Conservation (phyloP, 2,888 invertebrate species). For the Macaria notata region DNA sequence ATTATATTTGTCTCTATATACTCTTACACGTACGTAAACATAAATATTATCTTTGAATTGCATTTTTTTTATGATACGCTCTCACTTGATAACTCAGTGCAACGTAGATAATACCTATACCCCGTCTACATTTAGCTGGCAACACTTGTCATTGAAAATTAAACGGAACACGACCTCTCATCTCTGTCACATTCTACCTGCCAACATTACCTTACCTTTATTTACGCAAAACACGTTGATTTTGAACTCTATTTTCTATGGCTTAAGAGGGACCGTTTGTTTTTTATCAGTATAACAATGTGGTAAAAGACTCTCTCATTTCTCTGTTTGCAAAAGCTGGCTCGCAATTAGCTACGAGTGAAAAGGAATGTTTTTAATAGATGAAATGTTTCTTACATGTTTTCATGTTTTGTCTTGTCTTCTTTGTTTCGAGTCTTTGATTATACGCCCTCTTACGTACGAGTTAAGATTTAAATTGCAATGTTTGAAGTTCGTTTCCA, state of each 20-base stretch:
- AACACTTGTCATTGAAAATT: slow-evolving; percentile 68
- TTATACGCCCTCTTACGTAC: slow-evolving; percentile 7
- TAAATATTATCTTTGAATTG: no score
- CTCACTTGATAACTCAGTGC: no score
- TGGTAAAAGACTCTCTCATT: slow-evolving; percentile 47
- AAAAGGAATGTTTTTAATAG: slow-evolving; percentile 47
- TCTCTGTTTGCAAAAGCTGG: slow-evolving; percentile 56
- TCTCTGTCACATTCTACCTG: slow-evolving; percentile 57
- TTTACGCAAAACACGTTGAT: slow-evolving; percentile 19
- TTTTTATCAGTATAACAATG: slow-evolving; percentile 3
- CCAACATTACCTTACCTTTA: slow-evolving; percentile 18
- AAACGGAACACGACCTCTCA: slow-evolving; percentile 62
- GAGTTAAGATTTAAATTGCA: slow-evolving; percentile 5
- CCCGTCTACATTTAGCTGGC: slow-evolving; percentile 8
- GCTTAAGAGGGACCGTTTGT: slow-evolving; percentile 5
- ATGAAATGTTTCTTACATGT: slow-evolving; percentile 43
- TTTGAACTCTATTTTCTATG: slow-evolving; percentile 29
- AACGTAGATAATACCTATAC: no score
- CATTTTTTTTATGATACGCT: no score
- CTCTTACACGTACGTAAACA: no score
- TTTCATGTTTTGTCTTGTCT: slow-evolving; percentile 29
- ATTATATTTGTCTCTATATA: no score
- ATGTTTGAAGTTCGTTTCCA: neutral
- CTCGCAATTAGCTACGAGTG: slow-evolving; percentile 65
- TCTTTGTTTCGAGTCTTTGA: slow-evolving; percentile 18